These are phyloP conservation scores for Hipparchia semele DNA, from an alignment of 2,888 invertebrate species.

Conservation along the genomic window DNA sequence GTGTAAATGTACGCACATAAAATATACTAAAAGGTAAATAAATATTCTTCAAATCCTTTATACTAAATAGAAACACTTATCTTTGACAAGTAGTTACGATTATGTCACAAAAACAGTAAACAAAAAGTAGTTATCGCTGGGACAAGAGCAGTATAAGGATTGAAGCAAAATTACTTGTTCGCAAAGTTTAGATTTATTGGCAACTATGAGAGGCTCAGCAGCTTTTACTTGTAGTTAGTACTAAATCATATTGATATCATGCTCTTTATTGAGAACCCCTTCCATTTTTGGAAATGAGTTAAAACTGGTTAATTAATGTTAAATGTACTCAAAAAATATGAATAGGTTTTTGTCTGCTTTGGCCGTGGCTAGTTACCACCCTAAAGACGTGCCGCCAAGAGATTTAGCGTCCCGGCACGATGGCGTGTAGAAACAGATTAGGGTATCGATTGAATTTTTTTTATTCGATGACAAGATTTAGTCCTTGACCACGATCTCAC, in stretches of 20 bases:
- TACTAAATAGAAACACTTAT: not conserved
- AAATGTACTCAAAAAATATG: no score
- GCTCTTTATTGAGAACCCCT: slow-evolving; percentile 49
- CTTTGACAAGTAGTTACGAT: slow-evolving; percentile 7
- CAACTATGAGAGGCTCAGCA: slow-evolving; percentile 69
- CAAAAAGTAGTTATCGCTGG: slow-evolving; percentile 61
- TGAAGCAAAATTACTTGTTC: slow-evolving; percentile 76
- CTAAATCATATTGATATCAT: slow-evolving; percentile 75
- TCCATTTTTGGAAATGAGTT: not conserved
- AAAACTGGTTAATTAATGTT: no score
- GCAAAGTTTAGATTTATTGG: slow-evolving; percentile 79
- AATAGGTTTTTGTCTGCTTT: not conserved
- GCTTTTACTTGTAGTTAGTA: slow-evolving; percentile 72
- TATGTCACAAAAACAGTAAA: slow-evolving; percentile 60
- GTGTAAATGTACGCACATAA: no score
- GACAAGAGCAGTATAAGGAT: slow-evolving; percentile 71
- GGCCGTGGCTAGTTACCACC: no score
- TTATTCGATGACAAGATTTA: no score
- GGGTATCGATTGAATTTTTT: no score
- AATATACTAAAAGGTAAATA: no score
- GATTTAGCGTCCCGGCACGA: no score
- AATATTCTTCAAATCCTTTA: not conserved
- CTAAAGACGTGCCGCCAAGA: no score
- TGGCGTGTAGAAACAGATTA: no score
- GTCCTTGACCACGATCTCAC: no score